Evolutionary conservation across 2,113 vertebrate species (phyloP), one percentile per base, ranked within the genome.

Genomic region (Rynchops niger): DNA sequence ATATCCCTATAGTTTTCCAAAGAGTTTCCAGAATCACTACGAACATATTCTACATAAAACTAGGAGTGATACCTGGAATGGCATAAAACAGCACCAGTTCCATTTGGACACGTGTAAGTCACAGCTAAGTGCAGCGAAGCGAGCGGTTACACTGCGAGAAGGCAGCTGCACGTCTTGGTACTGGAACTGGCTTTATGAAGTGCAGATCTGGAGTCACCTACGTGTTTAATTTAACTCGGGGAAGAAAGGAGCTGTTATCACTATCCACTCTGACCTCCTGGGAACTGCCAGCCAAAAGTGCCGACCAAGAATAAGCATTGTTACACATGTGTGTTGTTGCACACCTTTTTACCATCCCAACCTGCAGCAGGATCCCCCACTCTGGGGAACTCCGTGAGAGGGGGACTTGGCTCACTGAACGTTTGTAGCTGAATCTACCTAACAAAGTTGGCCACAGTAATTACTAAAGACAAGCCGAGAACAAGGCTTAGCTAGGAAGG

Each of bases 341-440:
- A 9, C 1, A 0, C 2, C 23, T 15, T 40, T 4, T 16, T 52
- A 27, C 42, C 0, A 36, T 53, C 23, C 81, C 42, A 19, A 8
- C 56, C 50, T 32, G 34, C 63, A 71, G 43, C n/a, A 14, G 22
- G 40, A 30, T 30, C 9, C 16, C 56, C 43, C 18, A 6, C 22
- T 5, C 40, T 5, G 5, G 55, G 20, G 16, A 45, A 9, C 27
- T 19, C 23, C 14, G 14, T 22, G 59, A 72, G 32, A 27, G 27
- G 14, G 71, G 18, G 3, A 9, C 25, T 50, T 22, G 19, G 12
- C 53, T 78, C 29, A 20, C 65, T 34, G 43, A 38, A 23, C 9
- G 3, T 67, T 40, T 56, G 36, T 56, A 47, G 40, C 47, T 67
- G 29, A 40, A 56, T 72, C 29, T 86, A 29, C n/a, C 12, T 43